Evolutionary conservation across 2,797 vertebrate genomes (phyloP).

Genomic region (Meda fulgida): DNA sequence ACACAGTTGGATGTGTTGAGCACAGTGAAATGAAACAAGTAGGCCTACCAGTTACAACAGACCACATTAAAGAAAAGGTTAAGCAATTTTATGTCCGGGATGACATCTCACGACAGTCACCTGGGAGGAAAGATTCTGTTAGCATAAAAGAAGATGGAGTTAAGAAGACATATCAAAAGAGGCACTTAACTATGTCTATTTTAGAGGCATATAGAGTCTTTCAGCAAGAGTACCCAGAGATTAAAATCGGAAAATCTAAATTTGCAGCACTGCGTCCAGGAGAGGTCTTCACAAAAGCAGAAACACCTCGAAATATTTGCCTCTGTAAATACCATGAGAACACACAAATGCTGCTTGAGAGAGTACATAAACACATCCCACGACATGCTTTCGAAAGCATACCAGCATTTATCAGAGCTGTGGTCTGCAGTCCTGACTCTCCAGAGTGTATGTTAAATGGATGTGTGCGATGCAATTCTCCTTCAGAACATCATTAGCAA

Average conservation of each 20-base stretch:
- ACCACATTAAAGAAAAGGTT: background rate
- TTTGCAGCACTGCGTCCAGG: no score
- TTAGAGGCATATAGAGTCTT: background rate
- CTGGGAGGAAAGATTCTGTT: background rate
- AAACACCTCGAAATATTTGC: no score
- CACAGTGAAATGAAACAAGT: background rate
- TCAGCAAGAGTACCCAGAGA: no score
- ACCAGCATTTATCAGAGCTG: background rate
- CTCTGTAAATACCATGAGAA: no score
- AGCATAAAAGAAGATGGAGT: background rate
- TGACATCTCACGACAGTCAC: background rate
- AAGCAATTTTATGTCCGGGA: background rate
- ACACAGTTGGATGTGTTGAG: background rate
- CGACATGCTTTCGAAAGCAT: background rate
- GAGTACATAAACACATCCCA: no score
- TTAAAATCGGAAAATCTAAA: no score
- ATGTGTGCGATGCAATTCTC: background rate
- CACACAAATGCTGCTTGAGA: no score
- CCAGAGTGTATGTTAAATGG: background rate
- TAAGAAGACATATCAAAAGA: background rate
- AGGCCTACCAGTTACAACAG: background rate
- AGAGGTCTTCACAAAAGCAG: no score
- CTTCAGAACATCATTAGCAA: background rate
- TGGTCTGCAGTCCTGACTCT: background rate
- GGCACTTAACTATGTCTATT: background rate